Percentiles rank a stretch among this genome's conserved stretches.
phyloP scores from a whole-genome alignment of 1,140 invertebrate genomes.

The Heliconius himera region DNA sequence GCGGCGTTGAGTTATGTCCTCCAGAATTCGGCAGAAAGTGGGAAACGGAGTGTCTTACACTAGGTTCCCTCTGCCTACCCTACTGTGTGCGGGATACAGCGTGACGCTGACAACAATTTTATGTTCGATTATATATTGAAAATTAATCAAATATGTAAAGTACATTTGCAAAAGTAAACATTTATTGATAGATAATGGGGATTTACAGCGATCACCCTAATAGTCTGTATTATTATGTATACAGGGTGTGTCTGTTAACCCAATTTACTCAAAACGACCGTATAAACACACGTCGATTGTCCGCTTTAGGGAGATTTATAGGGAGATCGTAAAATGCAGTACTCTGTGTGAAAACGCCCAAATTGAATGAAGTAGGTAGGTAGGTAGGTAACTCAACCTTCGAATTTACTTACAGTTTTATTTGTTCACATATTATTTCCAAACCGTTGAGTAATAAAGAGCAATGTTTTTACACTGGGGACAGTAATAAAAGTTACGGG shows the following conservation, averaged over 20 bases:
- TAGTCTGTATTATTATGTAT: slow-evolving; percentile 18
- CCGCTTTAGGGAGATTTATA: slow-evolving; percentile 63
- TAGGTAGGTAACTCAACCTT: slow-evolving; percentile 47
- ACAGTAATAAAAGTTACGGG: slow-evolving; percentile 24
- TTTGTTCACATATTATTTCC: slow-evolving; percentile 48
- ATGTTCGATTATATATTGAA: background rate
- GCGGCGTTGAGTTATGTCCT: too few species aligned
- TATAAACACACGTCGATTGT: slow-evolving; percentile 67
- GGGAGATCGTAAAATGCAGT: slow-evolving; percentile 64
- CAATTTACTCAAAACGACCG: slow-evolving; percentile 70
- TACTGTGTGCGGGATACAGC: too few species aligned
- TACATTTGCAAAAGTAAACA: slow-evolving; percentile 22
- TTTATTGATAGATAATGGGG: slow-evolving; percentile 21
- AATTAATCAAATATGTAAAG: slow-evolving; percentile 1
- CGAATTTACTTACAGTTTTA: slow-evolving; percentile 44
- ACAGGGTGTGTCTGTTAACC: slow-evolving; percentile 65
- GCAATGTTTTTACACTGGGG: slow-evolving; percentile 31
- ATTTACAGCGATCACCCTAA: slow-evolving; percentile 23
- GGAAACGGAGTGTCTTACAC: too few species aligned
- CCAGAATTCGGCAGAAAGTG: too few species aligned
- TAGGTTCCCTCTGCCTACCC: too few species aligned
- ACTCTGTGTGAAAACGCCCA: slow-evolving; percentile 54
- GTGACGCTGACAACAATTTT: too few species aligned
- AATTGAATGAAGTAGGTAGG: slow-evolving; percentile 56
- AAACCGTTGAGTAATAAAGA: slow-evolving; percentile 29